phyloP scores from a whole-genome alignment of 2,113 vertebrate species.

The Aphyosemion australe region DNA sequence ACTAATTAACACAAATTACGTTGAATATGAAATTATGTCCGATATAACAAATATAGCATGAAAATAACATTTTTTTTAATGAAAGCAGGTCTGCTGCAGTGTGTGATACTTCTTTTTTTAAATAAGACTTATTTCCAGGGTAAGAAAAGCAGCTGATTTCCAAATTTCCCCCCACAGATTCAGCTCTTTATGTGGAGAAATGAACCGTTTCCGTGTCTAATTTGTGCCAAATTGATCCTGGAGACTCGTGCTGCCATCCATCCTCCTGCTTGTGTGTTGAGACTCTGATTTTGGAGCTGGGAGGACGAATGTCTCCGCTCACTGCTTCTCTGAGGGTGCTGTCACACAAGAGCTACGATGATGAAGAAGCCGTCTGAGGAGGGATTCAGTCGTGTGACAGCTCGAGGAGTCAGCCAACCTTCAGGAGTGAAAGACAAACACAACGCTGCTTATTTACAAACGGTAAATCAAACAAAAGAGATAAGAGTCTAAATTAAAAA shows the following conservation, averaged over 20 bases:
- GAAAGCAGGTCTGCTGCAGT: not conserved
- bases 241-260: slow-evolving; percentile 59
- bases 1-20: not conserved
- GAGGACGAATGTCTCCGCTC: slow-evolving; percentile 53
- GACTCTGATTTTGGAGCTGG: slow-evolving; percentile 44
- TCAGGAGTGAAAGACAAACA: slow-evolving; percentile 10
- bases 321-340: slow-evolving; percentile 32
- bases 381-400: slow-evolving; percentile 28
- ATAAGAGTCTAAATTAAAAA: not conserved
- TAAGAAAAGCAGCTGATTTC: slow-evolving; percentile 44
- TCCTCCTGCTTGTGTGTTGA: slow-evolving; percentile 55
- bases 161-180: slow-evolving; percentile 53
- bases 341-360: slow-evolving; percentile 51
- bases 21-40: not conserved
- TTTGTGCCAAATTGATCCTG: slow-evolving; percentile 72
- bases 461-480: not conserved
- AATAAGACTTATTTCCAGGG: slow-evolving; percentile 39
- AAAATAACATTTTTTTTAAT: slow-evolving; percentile 2
- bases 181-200: slow-evolving; percentile 71
- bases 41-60: not conserved
- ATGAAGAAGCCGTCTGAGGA: slow-evolving; percentile 13
- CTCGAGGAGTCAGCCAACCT: not conserved
- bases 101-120: slow-evolving; percentile 11
- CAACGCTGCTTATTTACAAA: not conserved
- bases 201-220: slow-evolving; percentile 75